Evolutionary conservation across 37 sponge, comb jelly and placozoan genomes (phyloP).

Genomic region (Lycopodina hypogea): DNA sequence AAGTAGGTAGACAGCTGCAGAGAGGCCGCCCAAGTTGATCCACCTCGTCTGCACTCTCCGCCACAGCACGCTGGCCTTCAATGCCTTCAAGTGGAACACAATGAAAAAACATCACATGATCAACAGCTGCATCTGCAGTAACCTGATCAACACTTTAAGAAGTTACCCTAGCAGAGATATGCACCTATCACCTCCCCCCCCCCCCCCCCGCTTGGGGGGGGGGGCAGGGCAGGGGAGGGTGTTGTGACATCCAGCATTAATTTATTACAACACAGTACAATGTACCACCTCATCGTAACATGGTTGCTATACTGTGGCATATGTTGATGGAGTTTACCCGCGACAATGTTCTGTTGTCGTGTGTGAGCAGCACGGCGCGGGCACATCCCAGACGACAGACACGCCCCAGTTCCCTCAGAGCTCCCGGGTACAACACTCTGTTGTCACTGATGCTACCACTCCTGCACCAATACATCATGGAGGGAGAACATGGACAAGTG

Average conservation of each 20-base stretch:
- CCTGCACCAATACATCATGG: constrained; percentile 11
- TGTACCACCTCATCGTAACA: too few relatives aligned
- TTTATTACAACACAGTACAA: too few relatives aligned
- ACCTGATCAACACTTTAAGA: too few relatives aligned
- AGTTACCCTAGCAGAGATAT: neutral
- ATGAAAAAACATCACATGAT: neutral
- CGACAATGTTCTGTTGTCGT: constrained; percentile 55
- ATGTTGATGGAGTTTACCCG: constrained; percentile 4
- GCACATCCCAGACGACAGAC: constrained; percentile 44
- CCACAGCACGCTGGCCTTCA: constrained; percentile 37
- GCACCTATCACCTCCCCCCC: too few relatives aligned
- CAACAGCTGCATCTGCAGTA: too few relatives aligned
- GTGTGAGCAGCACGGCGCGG: constrained; percentile 66
- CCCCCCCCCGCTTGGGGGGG: too few relatives aligned
- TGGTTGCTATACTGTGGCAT: too few relatives aligned
- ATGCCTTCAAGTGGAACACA: neutral
- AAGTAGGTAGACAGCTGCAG: constrained; percentile 55
- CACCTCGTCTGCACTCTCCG: constrained; percentile 25
- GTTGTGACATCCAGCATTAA: too few relatives aligned
- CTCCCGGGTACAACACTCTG: constrained; percentile 56
- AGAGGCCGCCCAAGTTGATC: constrained; percentile 70
- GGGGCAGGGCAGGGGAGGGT: too few relatives aligned
- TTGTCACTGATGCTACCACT: constrained; percentile 55
- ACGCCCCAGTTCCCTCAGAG: constrained; percentile 59
- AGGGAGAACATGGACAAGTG: neutral